phyloP scores from a whole-genome alignment of 1,140 invertebrate genomes.

The Homarus americanus region DNA sequence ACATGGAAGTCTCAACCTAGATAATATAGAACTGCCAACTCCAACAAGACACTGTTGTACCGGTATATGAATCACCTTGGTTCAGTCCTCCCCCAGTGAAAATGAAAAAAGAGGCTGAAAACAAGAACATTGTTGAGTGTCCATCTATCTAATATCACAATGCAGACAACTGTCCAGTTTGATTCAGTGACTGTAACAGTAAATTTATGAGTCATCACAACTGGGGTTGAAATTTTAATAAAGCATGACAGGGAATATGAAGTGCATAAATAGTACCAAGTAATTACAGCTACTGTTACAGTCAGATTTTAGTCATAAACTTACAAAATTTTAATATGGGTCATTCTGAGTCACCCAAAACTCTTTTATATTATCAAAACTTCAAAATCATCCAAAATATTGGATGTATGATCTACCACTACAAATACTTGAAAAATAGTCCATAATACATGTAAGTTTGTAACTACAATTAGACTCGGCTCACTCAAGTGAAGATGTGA shows the following conservation, averaged over 20 bases:
- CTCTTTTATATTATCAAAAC: too few relatives aligned
- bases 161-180: conserved; percentile 46
- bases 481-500: not conserved
- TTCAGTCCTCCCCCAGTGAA: conserved; percentile 9
- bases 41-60: conserved; percentile 27
- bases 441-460: not conserved
- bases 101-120: not conserved
- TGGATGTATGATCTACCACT: too few relatives aligned
- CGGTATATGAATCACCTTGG: conserved; percentile 26
- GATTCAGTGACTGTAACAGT: conserved; percentile 18
- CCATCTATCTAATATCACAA: conserved; percentile 58
- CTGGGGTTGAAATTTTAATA: conserved; percentile 3
- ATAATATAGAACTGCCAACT: conserved; percentile 7
- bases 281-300: conserved; percentile 8
- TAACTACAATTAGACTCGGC: not conserved
- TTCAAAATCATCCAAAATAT: too few relatives aligned
- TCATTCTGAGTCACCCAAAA: conserved; percentile 8
- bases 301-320: not conserved
- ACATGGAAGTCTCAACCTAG: conserved; percentile 31
- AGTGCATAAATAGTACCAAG: not conserved
- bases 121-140: conserved; percentile 44
- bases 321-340: not conserved
- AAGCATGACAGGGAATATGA: not conserved
- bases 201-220: conserved; percentile 1
- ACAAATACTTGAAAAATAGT: not conserved